Percentiles rank a stretch among this genome's conserved stretches.
These are phyloP conservation scores for Characodon lateralis DNA, from an alignment of 2,797 vertebrate genomes.

Conservation along the genomic window DNA sequence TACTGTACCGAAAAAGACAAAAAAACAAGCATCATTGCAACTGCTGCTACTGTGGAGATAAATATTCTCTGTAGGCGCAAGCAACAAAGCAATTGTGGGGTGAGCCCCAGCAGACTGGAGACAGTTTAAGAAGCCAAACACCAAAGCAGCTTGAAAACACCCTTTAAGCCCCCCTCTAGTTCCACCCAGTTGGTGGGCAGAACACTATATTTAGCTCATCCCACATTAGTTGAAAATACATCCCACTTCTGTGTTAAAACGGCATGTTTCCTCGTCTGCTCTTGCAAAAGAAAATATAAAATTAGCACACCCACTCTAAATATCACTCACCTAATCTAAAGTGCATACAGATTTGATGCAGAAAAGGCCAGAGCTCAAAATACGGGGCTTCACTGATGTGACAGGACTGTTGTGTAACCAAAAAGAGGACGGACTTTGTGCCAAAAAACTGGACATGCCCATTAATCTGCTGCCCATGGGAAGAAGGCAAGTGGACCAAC, in stretches of 20 bases:
- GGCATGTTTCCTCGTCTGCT: background rate
- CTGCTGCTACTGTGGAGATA: conserved; percentile 2
- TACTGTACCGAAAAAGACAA: background rate
- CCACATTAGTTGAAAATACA: background rate
- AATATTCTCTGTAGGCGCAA: conserved; percentile 18
- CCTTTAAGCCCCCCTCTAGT: conserved; percentile 38
- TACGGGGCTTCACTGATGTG: conserved; percentile 21
- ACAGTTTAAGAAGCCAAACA: conserved; percentile 49
- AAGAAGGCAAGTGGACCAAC: conserved; percentile 26
- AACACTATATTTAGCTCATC: conserved; percentile 45
- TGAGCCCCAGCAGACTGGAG: conserved; percentile 61
- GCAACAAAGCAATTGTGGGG: conserved; percentile 53
- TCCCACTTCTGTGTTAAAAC: conserved; percentile 16
- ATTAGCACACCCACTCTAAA: conserved; percentile 1
- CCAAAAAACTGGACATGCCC: conserved; percentile 32
- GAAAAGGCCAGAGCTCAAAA: conserved; percentile 26
- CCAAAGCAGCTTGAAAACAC: conserved; percentile 58
- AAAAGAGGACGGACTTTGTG: conserved; percentile 7
- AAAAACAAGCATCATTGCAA: background rate
- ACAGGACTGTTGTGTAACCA: conserved; percentile 49
- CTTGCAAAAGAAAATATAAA: background rate
- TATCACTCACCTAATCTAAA: conserved; percentile 20
- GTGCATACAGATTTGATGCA: conserved; percentile 27
- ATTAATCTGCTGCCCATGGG: conserved; percentile 24
- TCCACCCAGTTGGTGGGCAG: conserved; percentile 31